Percentiles rank a stretch among this genome's conserved stretches.
Evolutionary conservation across 1,140 invertebrate species (phyloP).

Genomic region (Drosophila neocordata): DNA sequence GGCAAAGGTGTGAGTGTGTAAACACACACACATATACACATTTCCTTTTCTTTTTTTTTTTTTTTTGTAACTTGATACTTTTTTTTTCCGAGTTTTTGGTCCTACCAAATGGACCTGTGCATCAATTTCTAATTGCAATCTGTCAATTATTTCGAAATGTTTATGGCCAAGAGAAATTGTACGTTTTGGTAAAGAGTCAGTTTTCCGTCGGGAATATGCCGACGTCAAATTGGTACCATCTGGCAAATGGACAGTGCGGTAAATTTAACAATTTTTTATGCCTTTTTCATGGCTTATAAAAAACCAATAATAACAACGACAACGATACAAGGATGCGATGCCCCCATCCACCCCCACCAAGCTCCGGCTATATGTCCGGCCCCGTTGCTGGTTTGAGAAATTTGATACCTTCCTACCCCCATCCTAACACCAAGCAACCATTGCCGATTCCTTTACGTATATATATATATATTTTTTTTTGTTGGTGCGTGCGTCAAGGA

Average conservation of each 20-base stretch:
- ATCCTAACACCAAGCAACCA: background rate
- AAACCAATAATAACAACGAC: conserved; percentile 71
- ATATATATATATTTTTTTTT: conserved; percentile 20
- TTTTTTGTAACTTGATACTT: conserved; percentile 63
- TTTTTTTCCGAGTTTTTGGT: conserved; percentile 33
- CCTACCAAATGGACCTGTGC: conserved; percentile 46
- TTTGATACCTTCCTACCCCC: conserved; percentile 15
- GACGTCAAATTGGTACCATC: conserved; percentile 67
- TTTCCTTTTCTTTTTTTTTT: background rate
- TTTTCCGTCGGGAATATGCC: conserved; percentile 39
- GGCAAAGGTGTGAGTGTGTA: conserved; percentile 19
- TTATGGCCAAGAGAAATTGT: conserved; percentile 31
- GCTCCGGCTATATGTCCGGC: conserved; percentile 9
- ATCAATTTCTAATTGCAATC: conserved; percentile 77
- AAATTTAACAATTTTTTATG: conserved; percentile 69
- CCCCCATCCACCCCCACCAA: background rate
- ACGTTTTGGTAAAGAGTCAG: conserved; percentile 20
- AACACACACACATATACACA: background rate
- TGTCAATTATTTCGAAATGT: conserved; percentile 69
- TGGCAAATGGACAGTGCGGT: conserved; percentile 64
- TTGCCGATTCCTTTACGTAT: too few relatives aligned
- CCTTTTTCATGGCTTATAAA: conserved; percentile 77
- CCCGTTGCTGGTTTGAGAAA: conserved; percentile 14
- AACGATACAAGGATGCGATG: conserved; percentile 1
- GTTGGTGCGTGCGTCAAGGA: conserved; percentile 13